phyloP scores from a whole-genome alignment of 2,888 invertebrate genomes.

The Phanerotoma sp. region DNA sequence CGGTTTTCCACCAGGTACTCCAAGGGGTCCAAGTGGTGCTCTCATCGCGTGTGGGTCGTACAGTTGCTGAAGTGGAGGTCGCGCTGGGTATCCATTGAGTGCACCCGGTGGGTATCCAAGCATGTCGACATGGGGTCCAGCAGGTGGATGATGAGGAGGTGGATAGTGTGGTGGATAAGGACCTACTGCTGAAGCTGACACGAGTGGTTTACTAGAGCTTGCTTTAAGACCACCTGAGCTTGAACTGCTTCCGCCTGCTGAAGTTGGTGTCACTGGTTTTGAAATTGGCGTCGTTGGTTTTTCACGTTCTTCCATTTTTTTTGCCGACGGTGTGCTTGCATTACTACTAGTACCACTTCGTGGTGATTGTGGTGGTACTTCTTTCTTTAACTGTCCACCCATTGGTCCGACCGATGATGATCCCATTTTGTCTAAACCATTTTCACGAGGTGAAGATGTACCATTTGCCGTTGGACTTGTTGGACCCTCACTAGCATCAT shows the following conservation, averaged over 20 bases:
- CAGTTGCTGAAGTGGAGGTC: constrained; percentile 67
- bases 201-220: constrained; percentile 59
- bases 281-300: constrained; percentile 90
- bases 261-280: constrained; percentile 86
- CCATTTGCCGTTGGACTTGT: constrained; percentile 79
- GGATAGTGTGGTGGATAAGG: constrained; percentile 56
- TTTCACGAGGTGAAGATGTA: constrained; percentile 86
- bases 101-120: constrained; percentile 63
- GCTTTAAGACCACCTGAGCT: constrained; percentile 60
- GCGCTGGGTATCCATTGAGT: constrained; percentile 65
- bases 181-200: constrained; percentile 52
- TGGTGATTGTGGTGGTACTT: constrained; percentile 58
- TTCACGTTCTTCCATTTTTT: constrained; percentile 76
- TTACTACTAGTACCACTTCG: constrained; percentile 84
- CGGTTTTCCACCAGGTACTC: constrained; percentile 82
- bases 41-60: constrained; percentile 72
- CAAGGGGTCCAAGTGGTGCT: constrained; percentile 66
- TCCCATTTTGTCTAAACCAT: constrained; percentile 77
- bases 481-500: constrained; percentile 91
- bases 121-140: constrained; percentile 56
- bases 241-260: constrained; percentile 62
- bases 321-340: constrained; percentile 86
- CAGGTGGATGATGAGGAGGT: constrained; percentile 55
- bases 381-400: constrained; percentile 64
- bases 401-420: constrained; percentile 48